Evolutionary conservation across 2,888 invertebrate species (phyloP), one percentile per base, ranked within the genome.

Genomic region (Achlya flavicornis): DNA sequence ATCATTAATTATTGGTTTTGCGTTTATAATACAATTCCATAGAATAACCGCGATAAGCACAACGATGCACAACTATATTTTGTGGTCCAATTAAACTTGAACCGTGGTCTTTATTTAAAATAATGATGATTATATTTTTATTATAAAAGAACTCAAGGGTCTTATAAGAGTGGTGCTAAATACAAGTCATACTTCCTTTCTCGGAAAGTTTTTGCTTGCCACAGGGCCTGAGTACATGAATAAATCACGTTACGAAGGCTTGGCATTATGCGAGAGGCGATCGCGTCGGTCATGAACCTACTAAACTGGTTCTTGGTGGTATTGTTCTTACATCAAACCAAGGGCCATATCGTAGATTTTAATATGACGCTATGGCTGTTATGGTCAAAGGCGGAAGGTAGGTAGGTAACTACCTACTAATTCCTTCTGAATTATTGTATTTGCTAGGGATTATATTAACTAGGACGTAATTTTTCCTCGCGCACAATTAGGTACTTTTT

Each of bases 201-300:
- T 74, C 75, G 73, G 74, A 77, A 74, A 80, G 82, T 84, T 84
- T 83, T 87, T 84, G 80, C 77, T 76, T 68, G 68, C 74, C 71
- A 72, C 66, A 68, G 71, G 74, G 73, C 71, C 66, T 68, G 68
- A 75, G 76, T 82, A 77, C 76, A 76, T 79, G 80, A 80, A 86
- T 88, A 90, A 91, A 91, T 90, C 88, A 87, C 87, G 83, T 80
- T 79, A 75, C 71, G 72, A 80, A 83, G 81, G 77, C 83, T 81
- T 77, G 75, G 81, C 78, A 84, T 87, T 84, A 88, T 85, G 85
- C 85, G 85, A 81, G 84, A 80, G 83, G 80, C 86, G 85, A 86
- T 85, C 83, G 79, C 77, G 75, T 76, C 89, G 90, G 88, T 90
- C 89, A 88, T 92, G 90, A 85, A 91, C 90, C 89, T 85, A 92